phyloP scores from a whole-genome alignment of 2,888 invertebrate species.

The Chalcosyrphus nemorum region DNA sequence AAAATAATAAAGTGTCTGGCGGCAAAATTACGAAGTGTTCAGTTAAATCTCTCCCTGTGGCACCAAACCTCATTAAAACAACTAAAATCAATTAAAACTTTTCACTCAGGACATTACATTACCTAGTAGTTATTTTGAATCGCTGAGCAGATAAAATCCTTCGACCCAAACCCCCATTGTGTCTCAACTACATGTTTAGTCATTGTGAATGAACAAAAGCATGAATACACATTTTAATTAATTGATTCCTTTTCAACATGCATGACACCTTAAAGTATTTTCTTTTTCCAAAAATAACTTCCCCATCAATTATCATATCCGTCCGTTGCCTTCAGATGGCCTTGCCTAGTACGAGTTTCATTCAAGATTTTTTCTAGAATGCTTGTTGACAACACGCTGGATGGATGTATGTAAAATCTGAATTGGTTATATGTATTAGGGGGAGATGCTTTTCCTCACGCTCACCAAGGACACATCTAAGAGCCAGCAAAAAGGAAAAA shows the following conservation, averaged over 20 bases:
- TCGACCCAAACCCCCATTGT: too few species aligned
- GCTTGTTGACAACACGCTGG: constrained; percentile 36
- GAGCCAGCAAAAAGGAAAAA: not conserved
- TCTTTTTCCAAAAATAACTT: constrained; percentile 25
- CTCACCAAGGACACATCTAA: constrained; percentile 38
- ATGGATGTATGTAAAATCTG: constrained; percentile 3
- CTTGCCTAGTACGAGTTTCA: constrained; percentile 45
- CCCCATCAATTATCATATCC: constrained; percentile 11
- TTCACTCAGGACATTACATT: not conserved
- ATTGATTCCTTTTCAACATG: constrained; percentile 21
- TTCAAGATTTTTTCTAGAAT: constrained; percentile 31
- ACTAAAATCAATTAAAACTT: not conserved
- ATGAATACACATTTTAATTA: constrained; percentile 28
- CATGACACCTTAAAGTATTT: constrained; percentile 30
- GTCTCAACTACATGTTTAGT: not conserved
- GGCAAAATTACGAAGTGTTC: too few species aligned
- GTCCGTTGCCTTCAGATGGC: constrained; percentile 1
- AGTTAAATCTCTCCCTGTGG: too few species aligned
- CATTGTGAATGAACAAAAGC: not conserved
- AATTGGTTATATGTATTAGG: constrained; percentile 23
- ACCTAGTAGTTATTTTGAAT: too few species aligned
- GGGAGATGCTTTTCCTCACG: constrained; percentile 24
- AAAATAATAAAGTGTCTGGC: too few species aligned
- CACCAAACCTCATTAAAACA: too few species aligned
- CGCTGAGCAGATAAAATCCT: too few species aligned